These are phyloP conservation scores for Plusia festucae DNA, from an alignment of 2,888 invertebrate species.

Conservation along the genomic window DNA sequence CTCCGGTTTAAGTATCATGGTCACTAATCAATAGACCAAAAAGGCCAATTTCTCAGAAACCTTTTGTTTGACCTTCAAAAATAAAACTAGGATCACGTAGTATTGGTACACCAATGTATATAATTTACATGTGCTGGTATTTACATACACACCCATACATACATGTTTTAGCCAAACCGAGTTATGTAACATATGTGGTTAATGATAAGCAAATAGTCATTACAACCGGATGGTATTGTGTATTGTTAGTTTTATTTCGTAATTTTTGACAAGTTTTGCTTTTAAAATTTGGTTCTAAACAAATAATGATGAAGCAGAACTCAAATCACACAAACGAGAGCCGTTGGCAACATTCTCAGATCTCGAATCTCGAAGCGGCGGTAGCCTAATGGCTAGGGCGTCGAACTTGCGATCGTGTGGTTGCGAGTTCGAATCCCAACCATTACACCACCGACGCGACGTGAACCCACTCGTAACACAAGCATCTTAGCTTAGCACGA, in stretches of 20 bases:
- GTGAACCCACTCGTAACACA: too few species aligned
- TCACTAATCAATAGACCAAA: too few species aligned
- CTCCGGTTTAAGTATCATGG: too few species aligned
- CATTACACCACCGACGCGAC: too few species aligned
- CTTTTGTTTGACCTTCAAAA: constrained; percentile 9
- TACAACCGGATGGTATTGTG: constrained; percentile 19
- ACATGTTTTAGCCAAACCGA: constrained; percentile 19
- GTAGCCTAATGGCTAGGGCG: too few species aligned
- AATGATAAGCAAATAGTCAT: constrained; percentile 33
- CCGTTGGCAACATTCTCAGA: neutral
- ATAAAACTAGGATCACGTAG: constrained; percentile 28
- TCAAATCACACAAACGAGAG: neutral
- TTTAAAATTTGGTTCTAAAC: neutral
- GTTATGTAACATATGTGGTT: constrained; percentile 35
- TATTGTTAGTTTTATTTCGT: neutral
- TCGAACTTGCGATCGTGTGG: too few species aligned
- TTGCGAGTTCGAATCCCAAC: too few species aligned
- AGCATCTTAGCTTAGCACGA: too few species aligned
- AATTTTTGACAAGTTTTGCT: neutral
- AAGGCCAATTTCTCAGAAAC: too few species aligned
- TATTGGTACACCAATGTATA: constrained; percentile 31
- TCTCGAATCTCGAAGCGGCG: too few species aligned
- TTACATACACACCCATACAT: constrained; percentile 23
- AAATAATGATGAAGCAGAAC: neutral
- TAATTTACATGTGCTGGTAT: constrained; percentile 31